phyloP scores from a whole-genome alignment of 2,888 invertebrate genomes.

The Baronia brevicornis region DNA sequence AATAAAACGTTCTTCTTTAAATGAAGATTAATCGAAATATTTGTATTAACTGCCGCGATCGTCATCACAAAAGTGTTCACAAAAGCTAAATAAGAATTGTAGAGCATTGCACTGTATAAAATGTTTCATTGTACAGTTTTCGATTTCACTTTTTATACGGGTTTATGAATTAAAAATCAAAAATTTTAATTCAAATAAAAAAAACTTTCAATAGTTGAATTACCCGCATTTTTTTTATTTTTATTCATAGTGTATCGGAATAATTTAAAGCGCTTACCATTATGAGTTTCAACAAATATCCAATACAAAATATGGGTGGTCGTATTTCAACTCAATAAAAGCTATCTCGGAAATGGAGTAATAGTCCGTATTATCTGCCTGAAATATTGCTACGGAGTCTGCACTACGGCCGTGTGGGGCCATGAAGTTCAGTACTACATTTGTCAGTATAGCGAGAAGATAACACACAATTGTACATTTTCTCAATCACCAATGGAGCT shows the following conservation, averaged over 20 bases:
- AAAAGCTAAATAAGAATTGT: no score
- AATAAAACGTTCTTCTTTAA: no score
- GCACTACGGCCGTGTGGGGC: conserved; percentile 14
- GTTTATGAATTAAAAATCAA: no score
- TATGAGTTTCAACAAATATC: conserved; percentile 11
- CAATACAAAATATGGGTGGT: conserved; percentile 12
- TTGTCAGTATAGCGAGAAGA: conserved; percentile 15
- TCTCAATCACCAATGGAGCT: conserved; percentile 5
- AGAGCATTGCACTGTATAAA: no score
- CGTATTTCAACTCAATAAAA: conserved; percentile 19
- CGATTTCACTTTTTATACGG: no score
- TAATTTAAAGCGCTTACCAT: conserved; percentile 2
- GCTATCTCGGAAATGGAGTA: conserved; percentile 17
- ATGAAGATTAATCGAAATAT: no score
- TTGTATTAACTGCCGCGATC: no score
- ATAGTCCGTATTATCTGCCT: conserved; percentile 21
- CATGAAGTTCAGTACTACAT: conserved; percentile 14
- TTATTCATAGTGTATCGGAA: neutral
- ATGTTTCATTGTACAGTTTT: no score
- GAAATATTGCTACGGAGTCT: conserved; percentile 21
- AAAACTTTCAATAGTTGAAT: no score
- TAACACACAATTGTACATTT: conserved; percentile 10
- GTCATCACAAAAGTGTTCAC: no score
- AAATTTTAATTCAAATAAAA: no score
- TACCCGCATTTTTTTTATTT: no score